These are phyloP conservation scores for Drosophila prostipennis DNA, from an alignment of 2,888 invertebrate species.

Conservation along the genomic window DNA sequence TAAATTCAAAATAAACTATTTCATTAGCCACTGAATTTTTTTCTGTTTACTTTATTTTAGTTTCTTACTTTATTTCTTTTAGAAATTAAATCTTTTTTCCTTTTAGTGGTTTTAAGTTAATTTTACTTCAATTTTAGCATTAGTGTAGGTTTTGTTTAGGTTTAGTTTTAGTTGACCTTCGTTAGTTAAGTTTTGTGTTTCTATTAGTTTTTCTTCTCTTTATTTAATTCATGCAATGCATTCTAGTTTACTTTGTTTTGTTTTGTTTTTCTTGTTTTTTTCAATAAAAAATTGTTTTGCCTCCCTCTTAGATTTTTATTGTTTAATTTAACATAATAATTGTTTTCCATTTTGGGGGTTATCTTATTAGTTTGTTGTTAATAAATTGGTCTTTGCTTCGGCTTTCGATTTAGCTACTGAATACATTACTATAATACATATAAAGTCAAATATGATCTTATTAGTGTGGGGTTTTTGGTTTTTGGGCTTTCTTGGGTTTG, in stretches of 20 bases:
- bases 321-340: conserved; percentile 70
- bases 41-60: conserved; percentile 24
- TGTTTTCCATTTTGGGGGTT: conserved; percentile 20
- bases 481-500: conserved; percentile 18
- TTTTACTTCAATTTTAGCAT: conserved; percentile 27
- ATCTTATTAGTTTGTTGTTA: conserved; percentile 58
- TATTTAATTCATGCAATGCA: conserved; percentile 52
- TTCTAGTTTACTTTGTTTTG: conserved; percentile 48
- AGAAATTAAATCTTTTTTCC: conserved; percentile 52
- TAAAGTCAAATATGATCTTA: conserved; percentile 75
- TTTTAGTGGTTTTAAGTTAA: conserved; percentile 29
- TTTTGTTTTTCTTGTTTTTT: conserved; percentile 3
- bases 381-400: conserved; percentile 79
- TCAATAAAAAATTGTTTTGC: conserved; percentile 72
- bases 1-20: conserved; percentile 76
- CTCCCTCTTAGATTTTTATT: conserved; percentile 40
- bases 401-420: conserved; percentile 72
- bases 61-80: conserved; percentile 59
- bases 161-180: conserved; percentile 35
- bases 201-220: conserved; percentile 32
- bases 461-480: conserved; percentile 25
- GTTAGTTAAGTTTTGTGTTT: conserved; percentile 23
- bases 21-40: conserved; percentile 56
- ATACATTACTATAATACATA: conserved; percentile 74
- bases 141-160: conserved; percentile 47